Evolutionary conservation across 2,113 vertebrate genomes (phyloP).

Genomic region (Nesoenas mayeri): DNA sequence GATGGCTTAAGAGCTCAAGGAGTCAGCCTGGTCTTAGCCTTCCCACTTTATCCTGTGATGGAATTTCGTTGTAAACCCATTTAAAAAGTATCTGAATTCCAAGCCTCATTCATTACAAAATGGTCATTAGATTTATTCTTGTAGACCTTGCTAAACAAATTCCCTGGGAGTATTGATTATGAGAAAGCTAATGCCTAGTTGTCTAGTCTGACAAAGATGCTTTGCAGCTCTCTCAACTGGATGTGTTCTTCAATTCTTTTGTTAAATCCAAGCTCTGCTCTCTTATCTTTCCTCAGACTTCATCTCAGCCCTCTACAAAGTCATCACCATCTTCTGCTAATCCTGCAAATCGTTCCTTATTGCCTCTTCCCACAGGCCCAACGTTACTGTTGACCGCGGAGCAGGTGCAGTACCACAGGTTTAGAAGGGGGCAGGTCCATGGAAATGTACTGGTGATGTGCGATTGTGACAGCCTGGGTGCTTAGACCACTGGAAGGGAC

Average conservation of each 20-base stretch:
- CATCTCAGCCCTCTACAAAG: neutral
- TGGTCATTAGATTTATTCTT: neutral
- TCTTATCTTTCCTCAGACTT: conserved; percentile 16
- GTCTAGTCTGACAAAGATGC: neutral
- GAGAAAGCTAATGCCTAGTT: neutral
- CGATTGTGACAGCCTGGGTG: neutral
- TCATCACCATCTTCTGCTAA: conserved; percentile 19
- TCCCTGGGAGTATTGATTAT: neutral
- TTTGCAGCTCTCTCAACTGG: neutral
- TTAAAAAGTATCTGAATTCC: neutral
- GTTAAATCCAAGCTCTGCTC: neutral
- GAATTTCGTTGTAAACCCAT: neutral
- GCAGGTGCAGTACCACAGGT: conserved; percentile 61
- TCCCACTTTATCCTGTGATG: neutral
- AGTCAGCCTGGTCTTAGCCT: neutral
- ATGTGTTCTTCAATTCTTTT: neutral
- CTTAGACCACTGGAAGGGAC: neutral
- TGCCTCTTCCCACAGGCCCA: conserved; percentile 12
- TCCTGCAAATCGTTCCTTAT: conserved; percentile 36
- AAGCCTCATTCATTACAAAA: neutral
- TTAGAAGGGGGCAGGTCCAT: neutral
- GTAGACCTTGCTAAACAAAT: neutral
- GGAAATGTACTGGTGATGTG: neutral
- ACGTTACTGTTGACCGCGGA: conserved; percentile 68
- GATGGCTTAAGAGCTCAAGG: neutral